Conservation (phyloP, 2,797 vertebrate genomes). For the Enteromius mattozi region DNA sequence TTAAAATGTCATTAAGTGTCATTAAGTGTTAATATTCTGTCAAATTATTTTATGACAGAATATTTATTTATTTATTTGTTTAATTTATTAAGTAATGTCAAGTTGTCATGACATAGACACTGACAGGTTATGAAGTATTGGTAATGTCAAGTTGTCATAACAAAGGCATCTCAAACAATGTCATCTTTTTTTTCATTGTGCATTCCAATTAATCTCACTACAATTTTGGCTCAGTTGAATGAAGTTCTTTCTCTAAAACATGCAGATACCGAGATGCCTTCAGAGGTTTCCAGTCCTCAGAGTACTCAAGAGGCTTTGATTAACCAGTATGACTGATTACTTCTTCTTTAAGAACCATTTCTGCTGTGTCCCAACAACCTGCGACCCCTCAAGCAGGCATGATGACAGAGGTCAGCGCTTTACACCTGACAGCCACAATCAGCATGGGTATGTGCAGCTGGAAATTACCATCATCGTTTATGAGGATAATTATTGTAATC, state of each 20-base stretch:
- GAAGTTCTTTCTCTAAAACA: background rate
- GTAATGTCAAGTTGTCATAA: too few species aligned
- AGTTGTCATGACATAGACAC: too few species aligned
- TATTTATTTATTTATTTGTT: too few species aligned
- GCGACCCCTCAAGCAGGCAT: constrained; percentile 57
- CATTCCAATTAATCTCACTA: too few species aligned
- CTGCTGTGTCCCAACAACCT: constrained; percentile 55
- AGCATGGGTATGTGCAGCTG: constrained; percentile 67
- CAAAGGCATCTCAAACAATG: too few species aligned
- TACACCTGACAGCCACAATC: constrained; percentile 66
- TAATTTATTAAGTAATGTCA: too few species aligned
- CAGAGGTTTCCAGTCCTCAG: background rate
- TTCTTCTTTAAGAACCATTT: constrained; percentile 33
- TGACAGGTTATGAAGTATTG: too few species aligned
- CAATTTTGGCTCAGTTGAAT: too few species aligned
- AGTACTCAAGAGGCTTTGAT: background rate
- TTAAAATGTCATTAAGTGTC: too few species aligned
- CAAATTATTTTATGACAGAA: too few species aligned
- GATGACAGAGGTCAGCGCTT: constrained; percentile 64
- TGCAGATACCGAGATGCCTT: background rate
- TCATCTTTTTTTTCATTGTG: too few species aligned
- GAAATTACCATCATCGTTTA: constrained; percentile 73
- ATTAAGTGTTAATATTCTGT: too few species aligned
- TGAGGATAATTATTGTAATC: constrained; percentile 80
- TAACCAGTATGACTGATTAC: background rate